phyloP scores from a whole-genome alignment of 2,888 invertebrate species.

The Apeira syringaria region DNA sequence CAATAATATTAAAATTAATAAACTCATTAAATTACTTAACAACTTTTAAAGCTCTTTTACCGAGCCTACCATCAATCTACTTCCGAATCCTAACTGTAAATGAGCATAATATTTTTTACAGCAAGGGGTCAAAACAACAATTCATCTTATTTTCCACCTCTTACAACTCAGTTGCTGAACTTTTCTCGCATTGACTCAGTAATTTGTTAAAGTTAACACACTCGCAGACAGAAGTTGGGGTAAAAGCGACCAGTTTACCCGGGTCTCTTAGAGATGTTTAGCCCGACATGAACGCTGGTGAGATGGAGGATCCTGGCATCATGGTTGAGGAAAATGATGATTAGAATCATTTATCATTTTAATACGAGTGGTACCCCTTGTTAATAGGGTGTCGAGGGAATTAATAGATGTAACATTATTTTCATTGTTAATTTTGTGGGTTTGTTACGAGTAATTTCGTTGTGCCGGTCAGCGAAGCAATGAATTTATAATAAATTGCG shows the following conservation, averaged over 20 bases:
- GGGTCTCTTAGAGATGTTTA: conserved; percentile 36
- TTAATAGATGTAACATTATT: conserved; percentile 77
- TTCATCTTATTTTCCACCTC: conserved; percentile 63
- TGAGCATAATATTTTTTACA: conserved; percentile 55
- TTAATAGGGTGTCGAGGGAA: conserved; percentile 74
- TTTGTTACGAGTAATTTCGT: conserved; percentile 54
- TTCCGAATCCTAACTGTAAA: conserved; percentile 26
- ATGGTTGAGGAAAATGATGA: conserved; percentile 64
- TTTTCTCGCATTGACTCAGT: conserved; percentile 65
- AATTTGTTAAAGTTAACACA: conserved; percentile 80
- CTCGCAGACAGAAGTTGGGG: conserved; percentile 61
- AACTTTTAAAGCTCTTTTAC: conserved; percentile 3
- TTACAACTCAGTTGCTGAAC: conserved; percentile 59
- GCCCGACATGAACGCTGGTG: conserved; percentile 13
- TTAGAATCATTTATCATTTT: conserved; percentile 80
- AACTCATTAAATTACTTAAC: conserved; percentile 5
- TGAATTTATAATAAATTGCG: conserved; percentile 44
- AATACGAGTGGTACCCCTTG: conserved; percentile 74
- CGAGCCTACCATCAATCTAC: conserved; percentile 8
- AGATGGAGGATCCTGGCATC: conserved; percentile 16
- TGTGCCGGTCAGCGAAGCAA: conserved; percentile 44
- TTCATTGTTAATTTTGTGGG: conserved; percentile 76
- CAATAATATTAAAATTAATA: too few species aligned
- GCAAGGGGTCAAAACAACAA: conserved; percentile 62
- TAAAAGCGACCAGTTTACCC: conserved; percentile 46